These are phyloP conservation scores for Palythoa heliodiscus DNA, from an alignment of 92 coral and sea anemone species.

Conservation along the genomic window DNA sequence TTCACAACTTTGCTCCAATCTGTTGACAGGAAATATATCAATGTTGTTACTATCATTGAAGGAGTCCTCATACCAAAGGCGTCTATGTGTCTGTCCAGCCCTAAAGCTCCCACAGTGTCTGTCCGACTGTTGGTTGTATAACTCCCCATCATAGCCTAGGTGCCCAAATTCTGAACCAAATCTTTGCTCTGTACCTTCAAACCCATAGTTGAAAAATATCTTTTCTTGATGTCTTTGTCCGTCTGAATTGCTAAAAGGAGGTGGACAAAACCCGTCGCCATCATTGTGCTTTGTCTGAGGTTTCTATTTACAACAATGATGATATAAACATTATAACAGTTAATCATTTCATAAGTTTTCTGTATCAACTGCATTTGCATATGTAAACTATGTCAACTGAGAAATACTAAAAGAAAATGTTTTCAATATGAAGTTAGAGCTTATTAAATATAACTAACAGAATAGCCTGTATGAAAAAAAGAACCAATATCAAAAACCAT, in stretches of 20 bases:
- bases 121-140: not conserved
- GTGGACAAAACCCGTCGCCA: not conserved
- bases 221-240: slow-evolving; percentile 5
- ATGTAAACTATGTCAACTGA: no score
- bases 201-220: slow-evolving; percentile 36
- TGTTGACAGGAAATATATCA: slow-evolving; percentile 32
- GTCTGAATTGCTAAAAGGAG: not conserved
- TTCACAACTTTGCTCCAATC: slow-evolving; percentile 24
- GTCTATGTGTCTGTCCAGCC: slow-evolving; percentile 18
- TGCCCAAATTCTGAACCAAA: slow-evolving; percentile 1
- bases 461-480: no score
- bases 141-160: slow-evolving; percentile 8
- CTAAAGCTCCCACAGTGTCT: not conserved
- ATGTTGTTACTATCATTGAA: slow-evolving; percentile 4
- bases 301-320: not conserved
- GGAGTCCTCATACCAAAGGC: slow-evolving; percentile 28
- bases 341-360: not conserved
- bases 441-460: no score
- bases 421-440: no score
- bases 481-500: no score
- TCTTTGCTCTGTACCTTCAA: not conserved
- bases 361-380: no score
- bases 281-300: not conserved
- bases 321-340: not conserved
- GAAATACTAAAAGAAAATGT: no score